phyloP scores from a whole-genome alignment of 1,140 invertebrate genomes.

The Hyphantria cunea region DNA sequence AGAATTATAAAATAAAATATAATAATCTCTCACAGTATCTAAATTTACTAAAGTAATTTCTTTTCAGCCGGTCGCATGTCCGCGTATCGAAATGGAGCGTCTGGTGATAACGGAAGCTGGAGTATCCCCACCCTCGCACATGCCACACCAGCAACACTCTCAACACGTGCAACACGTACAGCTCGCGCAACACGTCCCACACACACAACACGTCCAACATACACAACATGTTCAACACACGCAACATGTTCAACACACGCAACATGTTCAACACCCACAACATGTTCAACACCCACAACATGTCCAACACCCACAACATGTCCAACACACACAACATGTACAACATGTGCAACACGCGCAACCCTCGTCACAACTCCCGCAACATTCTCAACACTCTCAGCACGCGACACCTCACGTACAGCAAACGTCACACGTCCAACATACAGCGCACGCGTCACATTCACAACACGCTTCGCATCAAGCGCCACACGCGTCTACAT shows the following conservation, averaged over 20 bases:
- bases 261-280: conserved; percentile 6
- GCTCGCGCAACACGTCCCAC: neutral
- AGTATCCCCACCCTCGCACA: conserved; percentile 49
- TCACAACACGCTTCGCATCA: conserved; percentile 30
- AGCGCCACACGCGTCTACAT: conserved; percentile 32
- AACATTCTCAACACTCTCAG: neutral
- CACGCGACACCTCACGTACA: neutral
- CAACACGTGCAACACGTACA: conserved; percentile 8
- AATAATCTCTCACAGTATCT: neutral
- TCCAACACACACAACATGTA: conserved; percentile 6
- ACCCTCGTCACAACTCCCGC: neutral
- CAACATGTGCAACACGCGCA: neutral
- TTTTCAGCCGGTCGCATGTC: conserved; percentile 41
- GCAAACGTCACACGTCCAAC: neutral
- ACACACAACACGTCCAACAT: neutral
- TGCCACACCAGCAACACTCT: conserved; percentile 11
- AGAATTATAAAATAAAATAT: no score
- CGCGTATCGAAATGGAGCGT: conserved; percentile 60
- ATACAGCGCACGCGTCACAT: conserved; percentile 10
- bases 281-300: conserved; percentile 21
- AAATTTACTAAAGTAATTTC: neutral
- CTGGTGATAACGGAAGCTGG: conserved; percentile 54
- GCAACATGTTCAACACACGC: conserved; percentile 4
- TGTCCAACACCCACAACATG: conserved; percentile 25
- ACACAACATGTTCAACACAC: conserved; percentile 5